These are phyloP conservation scores for Pristionchus japonicus DNA, from an alignment of 2,888 invertebrate species.

Conservation along the genomic window DNA sequence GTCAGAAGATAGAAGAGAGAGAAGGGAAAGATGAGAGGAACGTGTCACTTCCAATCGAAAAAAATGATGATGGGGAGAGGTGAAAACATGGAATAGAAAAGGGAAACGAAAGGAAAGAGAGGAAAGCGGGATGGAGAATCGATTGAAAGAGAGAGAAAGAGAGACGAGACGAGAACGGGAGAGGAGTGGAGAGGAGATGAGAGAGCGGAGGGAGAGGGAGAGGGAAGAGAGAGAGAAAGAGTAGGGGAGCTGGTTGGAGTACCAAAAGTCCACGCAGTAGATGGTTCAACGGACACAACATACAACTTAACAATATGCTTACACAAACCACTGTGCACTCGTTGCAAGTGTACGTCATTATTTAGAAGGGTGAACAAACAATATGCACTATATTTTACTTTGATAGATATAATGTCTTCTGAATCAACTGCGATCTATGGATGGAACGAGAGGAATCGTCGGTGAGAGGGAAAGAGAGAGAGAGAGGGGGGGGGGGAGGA, in stretches of 20 bases:
- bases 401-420: neutral
- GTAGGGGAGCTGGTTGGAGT: neutral
- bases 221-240: neutral
- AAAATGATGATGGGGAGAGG: neutral
- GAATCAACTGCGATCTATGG: neutral
- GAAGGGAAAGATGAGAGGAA: neutral
- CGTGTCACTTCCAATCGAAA: neutral
- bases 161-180: neutral
- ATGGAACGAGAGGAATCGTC: conserved; percentile 13
- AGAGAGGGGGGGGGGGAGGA: neutral
- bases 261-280: neutral
- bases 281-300: neutral
- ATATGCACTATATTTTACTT: neutral
- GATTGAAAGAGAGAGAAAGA: conserved; percentile 12
- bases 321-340: too few relatives aligned
- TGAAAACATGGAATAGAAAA: conserved; percentile 9
- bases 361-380: too few relatives aligned
- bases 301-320: too few relatives aligned
- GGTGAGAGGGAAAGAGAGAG: neutral
- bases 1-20: neutral
- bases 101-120: conserved; percentile 3
- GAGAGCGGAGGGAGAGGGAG: neutral
- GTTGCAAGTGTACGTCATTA: too few relatives aligned
- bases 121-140: conserved; percentile 6
- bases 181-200: conserved; percentile 10